These are phyloP conservation scores for Panulirus ornatus DNA, from an alignment of 1,140 invertebrate genomes.

Conservation along the genomic window DNA sequence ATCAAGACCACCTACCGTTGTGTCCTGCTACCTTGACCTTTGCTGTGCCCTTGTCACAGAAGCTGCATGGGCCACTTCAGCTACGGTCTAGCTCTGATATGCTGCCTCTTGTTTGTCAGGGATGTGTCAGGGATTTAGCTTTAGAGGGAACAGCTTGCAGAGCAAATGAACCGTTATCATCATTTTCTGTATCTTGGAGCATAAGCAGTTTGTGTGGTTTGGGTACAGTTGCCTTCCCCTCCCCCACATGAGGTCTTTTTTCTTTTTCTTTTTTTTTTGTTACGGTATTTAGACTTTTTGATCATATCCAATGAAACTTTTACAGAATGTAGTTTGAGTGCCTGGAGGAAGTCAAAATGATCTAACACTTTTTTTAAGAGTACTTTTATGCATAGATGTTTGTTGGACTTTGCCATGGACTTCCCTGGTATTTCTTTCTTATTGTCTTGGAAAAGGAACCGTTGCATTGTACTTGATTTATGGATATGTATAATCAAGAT, in stretches of 20 bases:
- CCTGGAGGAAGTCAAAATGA: conserved; percentile 52
- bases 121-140: conserved; percentile 70
- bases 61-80: conserved; percentile 22
- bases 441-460: conserved; percentile 19
- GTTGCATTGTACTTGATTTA: conserved; percentile 37
- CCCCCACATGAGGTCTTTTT: neutral
- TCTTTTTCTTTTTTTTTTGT: conserved; percentile 16
- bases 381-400: conserved; percentile 37
- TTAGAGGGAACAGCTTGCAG: conserved; percentile 65
- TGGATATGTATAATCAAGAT: conserved; percentile 1
- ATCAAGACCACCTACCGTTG: conserved; percentile 65
- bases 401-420: conserved; percentile 23
- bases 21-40: conserved; percentile 52
- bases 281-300: conserved; percentile 37
- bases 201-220: conserved; percentile 29
- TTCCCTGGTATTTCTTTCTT: conserved; percentile 25
- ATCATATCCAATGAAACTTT: conserved; percentile 24
- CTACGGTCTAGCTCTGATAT: conserved; percentile 39
- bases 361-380: conserved; percentile 1
- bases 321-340: conserved; percentile 29
- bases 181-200: conserved; percentile 23
- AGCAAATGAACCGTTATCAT: conserved; percentile 34
- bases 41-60: conserved; percentile 40
- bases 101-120: conserved; percentile 70
- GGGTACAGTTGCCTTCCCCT: conserved; percentile 4